Conservation (phyloP, 1,140 invertebrate species). For the Aphis craccivora region DNA sequence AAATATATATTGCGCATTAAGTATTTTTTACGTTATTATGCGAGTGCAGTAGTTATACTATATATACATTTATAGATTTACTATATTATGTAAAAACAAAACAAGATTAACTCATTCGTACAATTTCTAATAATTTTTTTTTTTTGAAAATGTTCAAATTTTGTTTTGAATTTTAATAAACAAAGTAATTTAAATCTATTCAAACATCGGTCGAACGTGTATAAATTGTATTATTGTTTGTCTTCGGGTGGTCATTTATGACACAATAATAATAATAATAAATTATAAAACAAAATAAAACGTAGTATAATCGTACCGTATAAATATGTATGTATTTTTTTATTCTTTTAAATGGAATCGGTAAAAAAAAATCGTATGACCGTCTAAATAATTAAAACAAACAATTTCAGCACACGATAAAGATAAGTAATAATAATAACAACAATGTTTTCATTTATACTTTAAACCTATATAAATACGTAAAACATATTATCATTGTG, state of each 20-base stretch:
- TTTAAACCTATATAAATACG: background rate
- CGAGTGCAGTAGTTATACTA: background rate
- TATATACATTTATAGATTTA: background rate
- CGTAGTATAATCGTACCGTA: background rate
- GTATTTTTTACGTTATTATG: background rate
- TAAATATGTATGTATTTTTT: background rate
- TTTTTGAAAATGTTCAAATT: background rate
- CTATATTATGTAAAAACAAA: background rate
- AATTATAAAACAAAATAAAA: background rate
- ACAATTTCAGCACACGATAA: background rate
- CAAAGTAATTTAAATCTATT: slow-evolving; percentile 1
- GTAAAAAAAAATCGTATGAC: background rate
- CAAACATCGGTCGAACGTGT: background rate
- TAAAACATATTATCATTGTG: background rate
- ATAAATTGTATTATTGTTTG: background rate
- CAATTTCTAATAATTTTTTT: background rate
- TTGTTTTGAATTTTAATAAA: background rate
- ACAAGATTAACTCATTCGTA: background rate
- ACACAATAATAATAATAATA: slow-evolving; percentile 3
- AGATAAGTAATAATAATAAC: background rate
- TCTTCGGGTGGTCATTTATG: background rate
- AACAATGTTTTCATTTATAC: background rate
- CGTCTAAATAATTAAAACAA: background rate
- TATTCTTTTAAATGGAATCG: background rate
- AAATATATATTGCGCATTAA: background rate